These are phyloP conservation scores for Lamellibrachia satsuma DNA, from an alignment of 2,888 invertebrate species.

Conservation along the genomic window DNA sequence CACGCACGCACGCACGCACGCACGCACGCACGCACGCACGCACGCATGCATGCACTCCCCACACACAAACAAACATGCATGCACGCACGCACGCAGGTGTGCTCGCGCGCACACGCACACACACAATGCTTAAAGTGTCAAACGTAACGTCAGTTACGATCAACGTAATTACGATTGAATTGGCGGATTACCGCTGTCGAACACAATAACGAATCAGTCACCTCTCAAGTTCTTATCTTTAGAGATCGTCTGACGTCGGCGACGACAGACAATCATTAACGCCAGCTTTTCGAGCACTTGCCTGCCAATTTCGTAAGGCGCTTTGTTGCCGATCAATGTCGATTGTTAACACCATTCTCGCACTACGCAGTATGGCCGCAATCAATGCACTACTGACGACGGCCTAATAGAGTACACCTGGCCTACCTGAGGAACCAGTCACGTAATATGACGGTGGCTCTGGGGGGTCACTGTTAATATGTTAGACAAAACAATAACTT, in stretches of 20 bases:
- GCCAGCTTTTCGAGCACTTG: not conserved
- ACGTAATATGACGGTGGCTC: not conserved
- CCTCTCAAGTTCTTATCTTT: not conserved
- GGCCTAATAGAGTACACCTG: not conserved
- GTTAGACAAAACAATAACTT: not conserved
- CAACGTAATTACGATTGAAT: not conserved
- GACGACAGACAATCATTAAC: not conserved
- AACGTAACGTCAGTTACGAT: not conserved
- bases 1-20: too few species aligned
- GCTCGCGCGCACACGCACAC: not conserved
- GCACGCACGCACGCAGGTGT: not conserved
- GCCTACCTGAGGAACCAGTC: not conserved
- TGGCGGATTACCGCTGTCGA: not conserved
- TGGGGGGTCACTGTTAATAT: not conserved
- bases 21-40: too few species aligned
- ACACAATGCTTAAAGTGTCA: not conserved
- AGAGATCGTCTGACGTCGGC: not conserved
- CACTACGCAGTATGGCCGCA: not conserved
- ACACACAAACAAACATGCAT: too few species aligned
- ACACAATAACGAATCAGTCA: not conserved
- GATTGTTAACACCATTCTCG: not conserved
- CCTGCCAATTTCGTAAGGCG: not conserved
- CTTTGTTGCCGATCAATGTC: not conserved
- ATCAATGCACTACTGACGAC: not conserved
- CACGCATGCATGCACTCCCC: too few species aligned